These are phyloP conservation scores for Campylorhamphus procurvoides DNA, from an alignment of 2,113 vertebrate species.

Conservation along the genomic window DNA sequence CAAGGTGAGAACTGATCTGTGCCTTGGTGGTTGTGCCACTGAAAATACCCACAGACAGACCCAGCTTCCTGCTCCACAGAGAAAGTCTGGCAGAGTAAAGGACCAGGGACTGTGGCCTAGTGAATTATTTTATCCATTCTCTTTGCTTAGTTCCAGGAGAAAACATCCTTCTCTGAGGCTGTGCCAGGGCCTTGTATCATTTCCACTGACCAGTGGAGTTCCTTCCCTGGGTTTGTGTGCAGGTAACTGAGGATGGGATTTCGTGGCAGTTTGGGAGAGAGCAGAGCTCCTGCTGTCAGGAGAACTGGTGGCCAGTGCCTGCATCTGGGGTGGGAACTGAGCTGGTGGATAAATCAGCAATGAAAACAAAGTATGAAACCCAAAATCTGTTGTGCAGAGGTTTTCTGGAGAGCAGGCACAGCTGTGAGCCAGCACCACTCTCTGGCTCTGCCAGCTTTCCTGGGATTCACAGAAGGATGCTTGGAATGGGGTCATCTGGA, in stretches of 20 bases:
- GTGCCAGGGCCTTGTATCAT: not conserved
- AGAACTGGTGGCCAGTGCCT: not conserved
- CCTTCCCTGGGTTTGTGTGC: not conserved
- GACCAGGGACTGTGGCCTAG: not conserved
- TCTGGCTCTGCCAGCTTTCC: not conserved
- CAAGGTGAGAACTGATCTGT: not conserved
- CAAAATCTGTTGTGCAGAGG: not conserved
- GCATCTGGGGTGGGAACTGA: not conserved
- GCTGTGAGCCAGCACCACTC: not conserved
- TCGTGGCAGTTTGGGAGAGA: not conserved
- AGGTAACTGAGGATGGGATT: not conserved
- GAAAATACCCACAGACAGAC: not conserved
- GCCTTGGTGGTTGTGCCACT: not conserved
- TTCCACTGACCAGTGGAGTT: not conserved
- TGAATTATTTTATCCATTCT: not conserved
- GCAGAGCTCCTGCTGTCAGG: not conserved
- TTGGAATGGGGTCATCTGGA: not conserved
- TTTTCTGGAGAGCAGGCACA: not conserved
- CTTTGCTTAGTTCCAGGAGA: conserved; percentile 7
- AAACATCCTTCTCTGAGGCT: not conserved
- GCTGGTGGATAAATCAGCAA: not conserved
- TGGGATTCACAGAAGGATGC: not conserved
- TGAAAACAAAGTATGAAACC: not conserved
- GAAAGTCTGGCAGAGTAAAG: not conserved
- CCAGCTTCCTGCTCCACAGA: not conserved